A percentile compares a stretch with the other conserved stretches of the same genome.
These are phyloP conservation scores for Drosophila erecta DNA, from an alignment of 1,140 invertebrate genomes.

Conservation along the genomic window DNA sequence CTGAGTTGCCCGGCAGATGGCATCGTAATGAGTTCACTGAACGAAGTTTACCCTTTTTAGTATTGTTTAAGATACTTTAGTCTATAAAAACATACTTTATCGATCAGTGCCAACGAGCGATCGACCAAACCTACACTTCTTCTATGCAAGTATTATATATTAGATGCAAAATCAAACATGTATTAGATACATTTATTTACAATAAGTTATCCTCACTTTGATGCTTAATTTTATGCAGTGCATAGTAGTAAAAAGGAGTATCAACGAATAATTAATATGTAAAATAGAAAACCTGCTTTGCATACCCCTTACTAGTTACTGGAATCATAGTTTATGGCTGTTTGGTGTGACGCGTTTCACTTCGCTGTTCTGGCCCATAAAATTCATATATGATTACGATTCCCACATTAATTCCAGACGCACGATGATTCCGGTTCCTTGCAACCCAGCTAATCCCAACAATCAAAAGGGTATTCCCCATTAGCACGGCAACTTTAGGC, in stretches of 20 bases:
- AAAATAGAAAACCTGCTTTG: conserved; percentile 10
- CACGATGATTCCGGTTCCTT: conserved; percentile 23
- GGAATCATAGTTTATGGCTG: conserved; percentile 33
- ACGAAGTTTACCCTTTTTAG: neutral
- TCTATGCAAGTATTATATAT: too few species aligned
- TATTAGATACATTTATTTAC: too few species aligned
- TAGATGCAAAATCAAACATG: too few species aligned
- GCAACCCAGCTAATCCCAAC: neutral
- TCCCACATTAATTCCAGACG: conserved; percentile 47
- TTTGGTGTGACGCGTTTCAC: neutral
- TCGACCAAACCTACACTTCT: too few species aligned
- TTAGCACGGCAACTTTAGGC: conserved; percentile 73
- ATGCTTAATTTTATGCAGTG: neutral
- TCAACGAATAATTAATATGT: conserved; percentile 23
- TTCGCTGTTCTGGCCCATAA: conserved; percentile 5
- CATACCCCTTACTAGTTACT: neutral
- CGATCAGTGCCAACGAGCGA: too few species aligned
- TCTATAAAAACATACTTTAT: too few species aligned
- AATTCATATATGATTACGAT: conserved; percentile 24
- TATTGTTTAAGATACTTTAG: too few species aligned
- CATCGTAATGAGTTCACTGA: neutral
- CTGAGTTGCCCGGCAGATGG: neutral
- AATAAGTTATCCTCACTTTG: too few species aligned
- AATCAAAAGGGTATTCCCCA: conserved; percentile 36
- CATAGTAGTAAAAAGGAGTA: neutral